Evolutionary conservation across 1,140 invertebrate species (phyloP).

Genomic region (Halesus radiatus): DNA sequence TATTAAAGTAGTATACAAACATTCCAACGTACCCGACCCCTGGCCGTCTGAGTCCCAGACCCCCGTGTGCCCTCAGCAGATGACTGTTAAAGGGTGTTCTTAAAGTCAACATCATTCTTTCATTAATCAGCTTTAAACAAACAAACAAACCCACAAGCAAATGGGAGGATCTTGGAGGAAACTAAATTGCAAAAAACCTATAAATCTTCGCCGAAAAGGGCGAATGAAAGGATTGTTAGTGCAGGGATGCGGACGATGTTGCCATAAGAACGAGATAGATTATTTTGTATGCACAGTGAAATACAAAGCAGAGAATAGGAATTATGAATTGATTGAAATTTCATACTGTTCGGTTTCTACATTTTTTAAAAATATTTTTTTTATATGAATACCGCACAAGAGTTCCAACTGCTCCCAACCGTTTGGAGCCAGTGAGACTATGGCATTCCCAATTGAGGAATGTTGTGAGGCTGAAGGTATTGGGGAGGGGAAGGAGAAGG

Average conservation of each 20-base stretch:
- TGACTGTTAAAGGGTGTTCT: not conserved
- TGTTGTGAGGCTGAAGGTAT: too few species aligned
- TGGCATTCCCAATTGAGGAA: too few species aligned
- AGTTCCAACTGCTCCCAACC: too few species aligned
- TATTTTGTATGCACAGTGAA: too few species aligned
- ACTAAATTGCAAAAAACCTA: not conserved
- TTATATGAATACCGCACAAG: too few species aligned
- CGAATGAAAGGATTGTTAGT: not conserved
- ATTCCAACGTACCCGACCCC: not conserved
- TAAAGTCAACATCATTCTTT: not conserved
- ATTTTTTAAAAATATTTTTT: too few species aligned
- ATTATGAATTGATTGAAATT: too few species aligned
- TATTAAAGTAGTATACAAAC: not conserved
- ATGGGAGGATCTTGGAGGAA: not conserved
- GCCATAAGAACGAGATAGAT: not conserved
- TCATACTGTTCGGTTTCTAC: too few species aligned
- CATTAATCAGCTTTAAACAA: not conserved
- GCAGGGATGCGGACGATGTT: not conserved
- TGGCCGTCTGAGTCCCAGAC: not conserved
- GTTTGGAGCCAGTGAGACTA: too few species aligned
- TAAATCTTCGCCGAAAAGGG: not conserved
- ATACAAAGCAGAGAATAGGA: too few species aligned
- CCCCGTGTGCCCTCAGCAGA: slow-evolving; percentile 16
- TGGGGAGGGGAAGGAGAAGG: too few species aligned
- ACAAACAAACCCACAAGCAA: not conserved